These are phyloP conservation scores for Lineus longissimus DNA, from an alignment of 1,140 invertebrate genomes.

Conservation along the genomic window DNA sequence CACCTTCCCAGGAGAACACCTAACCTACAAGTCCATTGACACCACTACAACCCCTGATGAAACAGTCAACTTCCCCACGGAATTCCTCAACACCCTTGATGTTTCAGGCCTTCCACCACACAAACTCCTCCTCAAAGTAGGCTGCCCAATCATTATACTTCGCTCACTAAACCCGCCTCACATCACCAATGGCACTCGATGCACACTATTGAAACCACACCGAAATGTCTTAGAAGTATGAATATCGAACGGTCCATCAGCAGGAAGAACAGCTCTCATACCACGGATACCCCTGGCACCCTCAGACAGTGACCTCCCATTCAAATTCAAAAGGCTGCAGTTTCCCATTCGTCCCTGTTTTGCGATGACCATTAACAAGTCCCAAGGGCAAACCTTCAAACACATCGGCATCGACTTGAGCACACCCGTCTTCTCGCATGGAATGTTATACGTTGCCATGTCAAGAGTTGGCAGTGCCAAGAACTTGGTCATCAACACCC, in stretches of 20 bases:
- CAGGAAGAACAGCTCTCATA: conserved; percentile 24
- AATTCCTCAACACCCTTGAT: conserved; percentile 40
- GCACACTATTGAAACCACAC: background rate
- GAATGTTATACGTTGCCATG: too few species aligned
- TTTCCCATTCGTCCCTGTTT: conserved; percentile 57
- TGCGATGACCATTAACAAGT: conserved; percentile 60
- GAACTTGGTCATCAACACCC: too few species aligned
- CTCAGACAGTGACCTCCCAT: conserved; percentile 21
- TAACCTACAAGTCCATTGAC: conserved; percentile 21
- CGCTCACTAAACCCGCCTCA: conserved; percentile 51
- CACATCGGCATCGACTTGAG: too few species aligned
- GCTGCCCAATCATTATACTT: conserved; percentile 49
- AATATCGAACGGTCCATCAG: conserved; percentile 29
- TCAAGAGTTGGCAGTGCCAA: too few species aligned
- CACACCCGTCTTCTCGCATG: too few species aligned
- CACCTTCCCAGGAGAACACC: conserved; percentile 11
- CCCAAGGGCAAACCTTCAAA: conserved; percentile 57
- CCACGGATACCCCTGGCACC: conserved; percentile 24
- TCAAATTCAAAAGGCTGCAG: conserved; percentile 55
- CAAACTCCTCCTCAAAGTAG: conserved; percentile 28
- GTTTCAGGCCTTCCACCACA: conserved; percentile 30
- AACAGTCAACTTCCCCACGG: conserved; percentile 27
- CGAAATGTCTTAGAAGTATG: conserved; percentile 45
- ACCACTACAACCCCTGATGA: conserved; percentile 3
- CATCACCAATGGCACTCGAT: conserved; percentile 16